A percentile compares a stretch with the other conserved stretches of the same genome.
phyloP scores from a whole-genome alignment of 2,113 vertebrate genomes.

The Diglossa brunneiventris region DNA sequence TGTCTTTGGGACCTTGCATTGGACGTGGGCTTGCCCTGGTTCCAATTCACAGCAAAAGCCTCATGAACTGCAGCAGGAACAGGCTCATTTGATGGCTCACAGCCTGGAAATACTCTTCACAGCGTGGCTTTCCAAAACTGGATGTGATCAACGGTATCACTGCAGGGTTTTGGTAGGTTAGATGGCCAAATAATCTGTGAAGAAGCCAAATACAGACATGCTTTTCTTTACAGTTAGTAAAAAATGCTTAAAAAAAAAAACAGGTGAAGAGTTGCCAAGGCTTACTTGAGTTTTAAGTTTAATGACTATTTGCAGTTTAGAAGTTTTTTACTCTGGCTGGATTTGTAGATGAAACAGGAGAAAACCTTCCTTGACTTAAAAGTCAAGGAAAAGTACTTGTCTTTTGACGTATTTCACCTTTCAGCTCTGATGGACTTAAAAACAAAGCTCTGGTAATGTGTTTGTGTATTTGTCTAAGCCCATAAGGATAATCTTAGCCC shows the following conservation, averaged over 20 bases:
- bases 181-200: background rate
- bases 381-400: background rate
- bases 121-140: background rate
- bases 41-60: background rate
- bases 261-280: background rate
- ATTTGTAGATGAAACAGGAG: background rate
- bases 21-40: background rate
- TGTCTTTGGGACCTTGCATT: background rate
- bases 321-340: background rate
- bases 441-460: background rate
- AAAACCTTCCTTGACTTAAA: background rate
- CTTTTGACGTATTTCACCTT: background rate
- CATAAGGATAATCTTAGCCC: background rate
- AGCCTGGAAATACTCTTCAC: conserved; percentile 28
- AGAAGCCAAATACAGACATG: background rate
- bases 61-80: background rate
- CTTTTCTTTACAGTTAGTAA: background rate
- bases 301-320: background rate
- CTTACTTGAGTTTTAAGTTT: background rate
- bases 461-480: background rate
- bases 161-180: background rate
- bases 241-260: background rate
- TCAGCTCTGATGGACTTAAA: background rate
- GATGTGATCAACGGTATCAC: background rate
- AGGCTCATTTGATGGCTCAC: background rate